Base-by-base conservation (phyloP, 1,140 invertebrate species). In the Pachypeltis micranthus region DNA sequence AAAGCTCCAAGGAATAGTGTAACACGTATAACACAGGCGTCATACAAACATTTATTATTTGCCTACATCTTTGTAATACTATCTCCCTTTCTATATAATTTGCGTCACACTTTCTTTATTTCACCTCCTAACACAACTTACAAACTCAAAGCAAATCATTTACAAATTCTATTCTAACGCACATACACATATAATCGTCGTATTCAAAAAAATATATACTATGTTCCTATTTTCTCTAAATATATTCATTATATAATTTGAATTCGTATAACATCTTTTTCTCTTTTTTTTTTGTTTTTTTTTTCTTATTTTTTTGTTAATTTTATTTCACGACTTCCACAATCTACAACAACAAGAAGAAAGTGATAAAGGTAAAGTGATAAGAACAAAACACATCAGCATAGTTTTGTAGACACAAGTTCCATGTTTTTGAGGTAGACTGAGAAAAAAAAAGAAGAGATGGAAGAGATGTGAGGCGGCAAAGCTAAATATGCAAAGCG, bases 161-260 rank as follows among this genome's bases (percentile, higher is more conserved):
- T 51, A 51, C 47, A 51, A 51, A 4, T 16, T 7, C 47, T 51
- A 10, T 51, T 51, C 10, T 21, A 14, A 51, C 4, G 47, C 47
- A 51, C 7, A 51, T 51, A 51, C 47, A 10, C n/a, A 39, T 39
- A 39, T 51, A 14, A 51, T 51, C 12, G 12, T 51, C 47, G 23
- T 51, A 51, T 51, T 51, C 47, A 51, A 51, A 51, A 51, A 51
- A 51, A 51, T 51, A 51, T 51, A 51, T 51, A 21, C 47, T 51
- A 51, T 51, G 7, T 21, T 51, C n/a, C 47, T 51, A 51, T 51
- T 51, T 4, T 51, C 21, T 51, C 47, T 51, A 51, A 51, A 51
- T 51, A 51, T 51, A 16, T 51, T 51, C 23, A 51, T 16, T 51
- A 51, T 51, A 39, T 39, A 10, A 39, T 51, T 51, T 51, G 7